These are phyloP conservation scores for Eulithis prunata DNA, from an alignment of 2,888 invertebrate species.

Conservation along the genomic window DNA sequence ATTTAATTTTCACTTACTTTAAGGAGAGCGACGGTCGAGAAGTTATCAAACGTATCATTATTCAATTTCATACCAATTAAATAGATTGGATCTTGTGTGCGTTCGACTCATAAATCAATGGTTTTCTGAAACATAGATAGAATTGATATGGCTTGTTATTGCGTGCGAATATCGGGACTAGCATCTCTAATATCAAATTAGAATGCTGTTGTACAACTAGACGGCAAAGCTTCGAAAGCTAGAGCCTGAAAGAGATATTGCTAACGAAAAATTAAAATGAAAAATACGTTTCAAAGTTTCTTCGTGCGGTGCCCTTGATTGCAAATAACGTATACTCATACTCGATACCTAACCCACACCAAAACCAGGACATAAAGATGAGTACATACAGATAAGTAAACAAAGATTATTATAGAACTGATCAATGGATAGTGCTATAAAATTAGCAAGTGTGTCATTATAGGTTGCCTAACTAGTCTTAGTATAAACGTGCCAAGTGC, in stretches of 20 bases:
- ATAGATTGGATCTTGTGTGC: constrained; percentile 51
- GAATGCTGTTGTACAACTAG: constrained; percentile 13
- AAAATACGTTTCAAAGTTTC: too few relatives aligned
- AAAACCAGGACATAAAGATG: too few relatives aligned
- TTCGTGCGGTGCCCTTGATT: too few relatives aligned
- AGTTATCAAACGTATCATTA: constrained; percentile 48
- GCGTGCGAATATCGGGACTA: constrained; percentile 34
- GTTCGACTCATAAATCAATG: constrained; percentile 53
- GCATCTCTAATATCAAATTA: constrained; percentile 34
- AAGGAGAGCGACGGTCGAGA: constrained; percentile 44
- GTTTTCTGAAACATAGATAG: constrained; percentile 44
- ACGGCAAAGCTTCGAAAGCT: not conserved
- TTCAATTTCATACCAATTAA: constrained; percentile 64
- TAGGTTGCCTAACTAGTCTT: constrained; percentile 62
- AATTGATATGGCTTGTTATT: constrained; percentile 45
- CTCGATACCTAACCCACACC: too few relatives aligned
- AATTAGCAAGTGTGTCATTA: constrained; percentile 57
- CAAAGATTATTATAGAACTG: too few relatives aligned
- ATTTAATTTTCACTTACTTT: constrained; percentile 39
- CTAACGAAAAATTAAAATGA: too few relatives aligned
- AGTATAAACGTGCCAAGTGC: constrained; percentile 47
- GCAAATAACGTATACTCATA: too few relatives aligned
- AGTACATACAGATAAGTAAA: not conserved
- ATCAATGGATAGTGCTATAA: too few relatives aligned
- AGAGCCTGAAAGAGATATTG: constrained; percentile 1